These are phyloP conservation scores for Amblyjoppa proteus DNA, from an alignment of 2,888 invertebrate genomes.

Conservation along the genomic window DNA sequence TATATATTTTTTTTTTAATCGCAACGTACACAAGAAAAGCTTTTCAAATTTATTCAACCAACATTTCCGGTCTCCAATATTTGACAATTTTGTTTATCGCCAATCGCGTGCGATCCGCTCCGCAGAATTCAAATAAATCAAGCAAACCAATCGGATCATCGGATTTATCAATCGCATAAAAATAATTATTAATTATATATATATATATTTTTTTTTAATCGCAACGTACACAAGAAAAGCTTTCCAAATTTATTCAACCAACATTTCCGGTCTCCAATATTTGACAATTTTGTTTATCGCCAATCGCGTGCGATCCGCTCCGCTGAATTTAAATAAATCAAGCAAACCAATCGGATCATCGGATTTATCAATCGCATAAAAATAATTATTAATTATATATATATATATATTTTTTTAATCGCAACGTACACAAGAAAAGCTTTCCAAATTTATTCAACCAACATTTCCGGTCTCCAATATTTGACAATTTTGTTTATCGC, in stretches of 20 bases:
- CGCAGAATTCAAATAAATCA: too few species aligned
- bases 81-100: background rate
- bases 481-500: background rate
- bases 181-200: background rate
- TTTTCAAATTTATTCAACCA: background rate
- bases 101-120: background rate
- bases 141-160: too few species aligned
- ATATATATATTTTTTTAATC: too few species aligned
- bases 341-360: too few species aligned
- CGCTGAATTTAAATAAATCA: too few species aligned
- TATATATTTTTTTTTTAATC: too few species aligned
- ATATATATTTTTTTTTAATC: background rate
- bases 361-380: background rate
- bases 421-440: background rate
- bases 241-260: background rate
- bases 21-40: background rate
- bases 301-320: background rate
- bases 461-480: background rate
- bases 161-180: background rate
- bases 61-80: background rate
- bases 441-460: background rate
- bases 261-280: background rate
- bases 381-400: background rate
- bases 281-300: background rate
- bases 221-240: background rate